Evolutionary conservation across 1,140 invertebrate genomes (phyloP).

Genomic region (Drosophila rufa): DNA sequence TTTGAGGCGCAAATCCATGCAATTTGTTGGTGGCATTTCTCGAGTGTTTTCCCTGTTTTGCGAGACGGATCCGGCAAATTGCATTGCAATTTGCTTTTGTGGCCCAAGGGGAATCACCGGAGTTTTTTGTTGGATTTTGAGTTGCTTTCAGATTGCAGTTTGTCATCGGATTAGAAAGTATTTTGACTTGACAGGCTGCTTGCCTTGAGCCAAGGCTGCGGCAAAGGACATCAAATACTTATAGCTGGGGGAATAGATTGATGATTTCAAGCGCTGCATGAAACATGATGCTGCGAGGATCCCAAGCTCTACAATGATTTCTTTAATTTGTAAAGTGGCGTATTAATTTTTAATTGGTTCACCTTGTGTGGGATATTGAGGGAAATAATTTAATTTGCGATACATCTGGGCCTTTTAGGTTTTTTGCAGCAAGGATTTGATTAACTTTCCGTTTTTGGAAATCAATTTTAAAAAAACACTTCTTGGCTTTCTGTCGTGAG

Average conservation of each 20-base stretch:
- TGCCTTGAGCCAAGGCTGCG: not conserved
- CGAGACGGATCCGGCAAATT: slow-evolving; percentile 46
- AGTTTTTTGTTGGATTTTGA: slow-evolving; percentile 29
- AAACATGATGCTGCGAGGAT: not conserved
- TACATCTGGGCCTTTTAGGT: not conserved
- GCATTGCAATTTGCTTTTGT: slow-evolving; percentile 52
- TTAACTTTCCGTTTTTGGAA: too few relatives aligned
- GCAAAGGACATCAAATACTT: slow-evolving; percentile 8
- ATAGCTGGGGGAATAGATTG: not conserved
- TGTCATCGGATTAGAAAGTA: slow-evolving; percentile 53
- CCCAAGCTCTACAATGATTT: not conserved
- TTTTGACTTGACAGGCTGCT: slow-evolving; percentile 23
- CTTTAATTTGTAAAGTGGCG: slow-evolving; percentile 3
- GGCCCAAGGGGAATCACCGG: slow-evolving; percentile 18
- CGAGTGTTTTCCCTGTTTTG: slow-evolving; percentile 32
- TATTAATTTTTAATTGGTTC: not conserved
- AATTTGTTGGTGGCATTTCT: slow-evolving; percentile 54
- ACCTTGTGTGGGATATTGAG: not conserved
- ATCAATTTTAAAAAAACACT: too few relatives aligned
- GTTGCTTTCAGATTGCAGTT: slow-evolving; percentile 28
- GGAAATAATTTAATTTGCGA: not conserved
- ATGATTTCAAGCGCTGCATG: slow-evolving; percentile 4
- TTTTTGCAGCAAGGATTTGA: too few relatives aligned
- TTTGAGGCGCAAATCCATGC: slow-evolving; percentile 55
- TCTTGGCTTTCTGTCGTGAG: too few relatives aligned